Base-by-base conservation (phyloP, 2,797 vertebrate genomes). In the Pygocentrus nattereri region DNA sequence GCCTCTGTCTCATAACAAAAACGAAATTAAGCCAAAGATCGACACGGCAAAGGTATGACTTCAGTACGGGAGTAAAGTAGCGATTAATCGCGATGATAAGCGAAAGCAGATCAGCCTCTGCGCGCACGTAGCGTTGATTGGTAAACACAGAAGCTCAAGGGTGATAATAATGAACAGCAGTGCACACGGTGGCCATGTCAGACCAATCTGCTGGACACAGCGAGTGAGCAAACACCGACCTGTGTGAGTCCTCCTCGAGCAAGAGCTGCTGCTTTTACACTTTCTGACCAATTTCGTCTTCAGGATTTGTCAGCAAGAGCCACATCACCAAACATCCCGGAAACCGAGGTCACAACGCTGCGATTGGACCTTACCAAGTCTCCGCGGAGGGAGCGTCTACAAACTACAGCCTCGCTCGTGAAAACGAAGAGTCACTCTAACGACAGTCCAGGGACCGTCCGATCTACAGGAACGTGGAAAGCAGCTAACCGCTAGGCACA, bases 251-350 rank as follows among this genome's bases (percentile, higher is more conserved):
- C 79, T 89, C 82, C 85, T 83, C 84, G 79, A 85, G 80, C 88
- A 70, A 86, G 86, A 59, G 73, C 84, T 68, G 86, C 83, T 86
- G 86, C 49, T 88, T 87, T 90, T 89, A 88, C 23, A 58, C 59
- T 72, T 19, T 90, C 84, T 80, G 76, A 78, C 91, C 76, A 89
- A 90, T 90, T 88, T 90, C 89, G 87, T 92, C 89, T 89, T 90
- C 88, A 88, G 90, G 91, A 89, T 91, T 91, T 90, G 87, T 70
- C 90, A 88, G 85, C 90, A 85, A 85, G 84, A 94, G 94, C 95
- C 95, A 96, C 95, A 95, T 95, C 95, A 95, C 85, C 90, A 89
- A 93, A 93, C 91, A 92, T 80, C 92, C 94, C 93, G 95, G 95
- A 95, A 95, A 91, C 92, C 84, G 89, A 91, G 82, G 72, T 88